Conservation (phyloP, 1,140 invertebrate species). For the Reticulitermes speratus region DNA sequence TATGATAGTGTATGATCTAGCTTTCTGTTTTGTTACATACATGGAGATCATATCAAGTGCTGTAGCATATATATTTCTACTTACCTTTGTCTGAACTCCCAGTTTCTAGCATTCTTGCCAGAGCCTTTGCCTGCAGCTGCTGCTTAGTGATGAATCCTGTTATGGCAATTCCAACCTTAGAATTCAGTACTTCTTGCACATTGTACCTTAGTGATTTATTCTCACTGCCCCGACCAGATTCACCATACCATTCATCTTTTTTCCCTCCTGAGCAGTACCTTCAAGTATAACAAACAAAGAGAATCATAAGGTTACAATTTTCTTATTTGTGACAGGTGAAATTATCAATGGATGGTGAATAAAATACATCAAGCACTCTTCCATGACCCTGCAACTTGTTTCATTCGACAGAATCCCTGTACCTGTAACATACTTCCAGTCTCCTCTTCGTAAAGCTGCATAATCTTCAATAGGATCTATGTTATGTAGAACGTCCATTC, state of each 20-base stretch:
- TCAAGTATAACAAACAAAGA: neutral
- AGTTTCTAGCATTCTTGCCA: no score
- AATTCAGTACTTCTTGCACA: slow-evolving; percentile 50
- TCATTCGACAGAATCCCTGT: slow-evolving; percentile 36
- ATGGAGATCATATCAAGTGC: no score
- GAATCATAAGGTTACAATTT: no score
- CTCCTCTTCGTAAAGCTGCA: slow-evolving; percentile 59
- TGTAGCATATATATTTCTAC: no score
- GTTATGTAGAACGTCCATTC: slow-evolving; percentile 69
- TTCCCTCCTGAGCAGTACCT: slow-evolving; percentile 46
- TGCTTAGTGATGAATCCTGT: slow-evolving; percentile 48
- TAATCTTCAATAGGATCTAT: slow-evolving; percentile 68
- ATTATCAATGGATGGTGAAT: no score
- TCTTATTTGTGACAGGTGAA: no score
- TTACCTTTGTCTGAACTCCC: no score
- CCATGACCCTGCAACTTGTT: neutral
- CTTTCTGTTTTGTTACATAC: no score
- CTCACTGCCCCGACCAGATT: slow-evolving; percentile 46
- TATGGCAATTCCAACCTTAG: slow-evolving; percentile 50
- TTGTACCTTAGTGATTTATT: slow-evolving; percentile 45
- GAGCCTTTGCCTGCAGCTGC: slow-evolving; percentile 41
- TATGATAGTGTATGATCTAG: no score
- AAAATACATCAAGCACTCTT: no score
- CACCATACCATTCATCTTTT: slow-evolving; percentile 60
- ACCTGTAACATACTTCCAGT: slow-evolving; percentile 76